Base-by-base conservation (phyloP, 2,888 invertebrate genomes). In the Blomia tropicalis region DNA sequence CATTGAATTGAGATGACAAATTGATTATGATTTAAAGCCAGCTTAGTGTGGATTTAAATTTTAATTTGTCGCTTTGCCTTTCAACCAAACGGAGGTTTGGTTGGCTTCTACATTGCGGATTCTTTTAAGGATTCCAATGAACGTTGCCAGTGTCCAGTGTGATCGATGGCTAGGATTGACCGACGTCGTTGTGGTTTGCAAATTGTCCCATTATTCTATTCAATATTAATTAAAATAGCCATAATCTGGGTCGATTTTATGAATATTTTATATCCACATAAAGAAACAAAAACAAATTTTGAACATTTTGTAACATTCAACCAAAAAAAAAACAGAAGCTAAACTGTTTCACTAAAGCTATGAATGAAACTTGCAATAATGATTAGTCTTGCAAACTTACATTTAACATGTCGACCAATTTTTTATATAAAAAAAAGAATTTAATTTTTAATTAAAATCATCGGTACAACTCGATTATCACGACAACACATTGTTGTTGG, bases 1-100 rank as follows among this genome's bases (percentile, higher is more conserved):
- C n/a, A n/a, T n/a, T n/a, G 22, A 47, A 27, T 47, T 47, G 51
- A 47, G 51, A 47, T 47, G 51, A 47, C 51, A 47, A 47, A 47
- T 47, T 47, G 36, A 36, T 36, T 47, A 27, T 25, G 51, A 47
- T 47, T 47, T 47, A 47, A 19, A 14, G 51, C 51, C 51, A 47
- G 51, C 7, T 47, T 47, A 27, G 51, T 7, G 14, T 19, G 27
- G 27, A 27, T 47, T 47, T 47, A 47, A 47, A 47, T 47, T 47
- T 47, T 47, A 47, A 25, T 27, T 47, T n/a, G 51, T 47, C 14
- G 27, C n/a, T 47, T 47, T 7, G 7, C 36, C 36, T 36, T 36
- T 36, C 36, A 36, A 7, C 7, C 36, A 17, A 11, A 11, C 36
- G 36, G 7, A 14, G 41, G 41, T 41, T 41, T 41, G 41, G 14